Percentiles rank a stretch among this genome's conserved stretches.
phyloP scores from a whole-genome alignment of 2,113 vertebrate genomes.

The Megaceryle maxima region DNA sequence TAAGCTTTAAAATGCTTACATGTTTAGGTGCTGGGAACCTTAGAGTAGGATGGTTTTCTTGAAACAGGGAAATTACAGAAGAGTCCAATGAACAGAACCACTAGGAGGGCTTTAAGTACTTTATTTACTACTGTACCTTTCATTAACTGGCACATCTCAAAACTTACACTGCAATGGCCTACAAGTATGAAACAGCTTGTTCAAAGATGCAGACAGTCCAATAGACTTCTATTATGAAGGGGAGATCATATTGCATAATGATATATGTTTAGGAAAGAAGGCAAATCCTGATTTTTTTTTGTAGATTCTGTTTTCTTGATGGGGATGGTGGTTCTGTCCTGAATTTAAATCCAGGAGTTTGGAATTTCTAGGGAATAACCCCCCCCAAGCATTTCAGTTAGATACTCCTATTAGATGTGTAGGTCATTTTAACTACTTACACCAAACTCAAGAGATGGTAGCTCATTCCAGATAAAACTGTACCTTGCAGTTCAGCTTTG shows the following conservation, averaged over 20 bases:
- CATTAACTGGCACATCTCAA: not conserved
- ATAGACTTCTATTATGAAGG: not conserved
- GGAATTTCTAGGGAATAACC: not conserved
- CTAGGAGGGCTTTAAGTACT: not conserved
- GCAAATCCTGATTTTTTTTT: not conserved
- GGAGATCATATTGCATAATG: not conserved
- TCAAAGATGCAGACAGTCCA: not conserved
- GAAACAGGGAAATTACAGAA: not conserved
- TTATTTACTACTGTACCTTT: conserved; percentile 11
- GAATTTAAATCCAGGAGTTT: not conserved
- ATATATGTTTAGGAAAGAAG: not conserved
- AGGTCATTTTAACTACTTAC: not conserved
- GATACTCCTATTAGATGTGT: not conserved
- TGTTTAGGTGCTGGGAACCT: not conserved
- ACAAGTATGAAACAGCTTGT: not conserved
- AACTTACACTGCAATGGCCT: not conserved
- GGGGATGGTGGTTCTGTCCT: not conserved
- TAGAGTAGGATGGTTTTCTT: not conserved
- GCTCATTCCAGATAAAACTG: not conserved
- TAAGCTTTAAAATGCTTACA: not conserved
- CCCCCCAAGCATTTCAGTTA: not conserved
- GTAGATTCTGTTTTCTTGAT: not conserved
- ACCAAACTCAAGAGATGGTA: not conserved
- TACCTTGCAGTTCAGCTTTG: not conserved
- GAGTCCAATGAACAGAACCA: not conserved